Evolutionary conservation across 2,888 invertebrate genomes (phyloP).

Genomic region (Drosophila helvetica): DNA sequence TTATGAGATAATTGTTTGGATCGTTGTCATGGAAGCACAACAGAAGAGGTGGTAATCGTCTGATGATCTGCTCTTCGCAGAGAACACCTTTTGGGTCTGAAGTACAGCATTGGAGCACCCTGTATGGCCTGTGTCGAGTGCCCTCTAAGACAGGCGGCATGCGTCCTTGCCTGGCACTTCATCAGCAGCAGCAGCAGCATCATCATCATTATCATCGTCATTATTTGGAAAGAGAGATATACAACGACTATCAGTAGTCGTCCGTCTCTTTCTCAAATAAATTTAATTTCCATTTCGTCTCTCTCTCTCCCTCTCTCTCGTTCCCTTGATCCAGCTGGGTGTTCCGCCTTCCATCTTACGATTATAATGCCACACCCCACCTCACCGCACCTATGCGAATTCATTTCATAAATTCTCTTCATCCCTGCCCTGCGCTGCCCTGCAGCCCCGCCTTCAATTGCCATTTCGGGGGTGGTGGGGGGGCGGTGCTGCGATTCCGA

Average conservation of each 20-base stretch:
- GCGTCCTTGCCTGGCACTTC: slow-evolving; percentile 61
- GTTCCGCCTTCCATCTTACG: background rate
- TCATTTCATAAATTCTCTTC: slow-evolving; percentile 62
- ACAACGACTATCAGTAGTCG: background rate
- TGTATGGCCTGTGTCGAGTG: slow-evolving; percentile 33
- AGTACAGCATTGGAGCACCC: slow-evolving; percentile 34
- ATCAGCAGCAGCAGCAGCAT: slow-evolving; percentile 35
- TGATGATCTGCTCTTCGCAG: no score
- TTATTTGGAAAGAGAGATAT: slow-evolving; percentile 14
- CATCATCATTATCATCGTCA: slow-evolving; percentile 29
- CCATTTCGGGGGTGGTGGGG: slow-evolving; percentile 19
- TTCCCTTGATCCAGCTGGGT: background rate
- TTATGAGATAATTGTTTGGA: no score
- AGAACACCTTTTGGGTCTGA: no score
- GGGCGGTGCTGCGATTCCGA: slow-evolving; percentile 47
- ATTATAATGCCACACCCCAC: slow-evolving; percentile 28
- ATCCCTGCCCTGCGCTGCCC: background rate
- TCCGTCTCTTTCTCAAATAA: slow-evolving; percentile 47
- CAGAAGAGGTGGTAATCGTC: no score
- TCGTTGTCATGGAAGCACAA: no score
- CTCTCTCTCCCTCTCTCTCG: background rate
- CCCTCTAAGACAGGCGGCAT: slow-evolving; percentile 8
- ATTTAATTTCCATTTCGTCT: slow-evolving; percentile 51
- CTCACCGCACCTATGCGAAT: slow-evolving; percentile 73
- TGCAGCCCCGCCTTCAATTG: slow-evolving; percentile 48